A percentile compares a stretch with the other conserved stretches of the same genome.
Conservation (phyloP, 92 coral and sea anemone genomes). For the Epizoanthus rinbou region DNA sequence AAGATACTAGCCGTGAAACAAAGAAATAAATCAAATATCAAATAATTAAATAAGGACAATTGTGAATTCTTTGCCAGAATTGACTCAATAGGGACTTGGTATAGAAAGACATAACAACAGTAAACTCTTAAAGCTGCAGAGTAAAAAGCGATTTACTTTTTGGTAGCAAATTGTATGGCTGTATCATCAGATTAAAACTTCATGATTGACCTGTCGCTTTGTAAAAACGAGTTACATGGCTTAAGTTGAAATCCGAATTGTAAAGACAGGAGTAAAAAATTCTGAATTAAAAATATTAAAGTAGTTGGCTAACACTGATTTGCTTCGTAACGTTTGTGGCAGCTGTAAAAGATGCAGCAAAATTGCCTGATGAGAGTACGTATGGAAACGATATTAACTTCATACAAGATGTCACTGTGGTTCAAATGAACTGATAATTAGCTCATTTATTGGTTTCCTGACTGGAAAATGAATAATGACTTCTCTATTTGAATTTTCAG, state of each 20-base stretch:
- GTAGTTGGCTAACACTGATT: background rate
- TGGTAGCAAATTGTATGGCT: background rate
- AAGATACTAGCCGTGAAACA: background rate
- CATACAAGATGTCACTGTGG: background rate
- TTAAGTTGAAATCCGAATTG: no score
- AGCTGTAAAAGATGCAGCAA: background rate
- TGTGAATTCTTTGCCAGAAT: background rate
- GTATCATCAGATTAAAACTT: background rate
- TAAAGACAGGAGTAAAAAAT: no score
- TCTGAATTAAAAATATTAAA: no score
- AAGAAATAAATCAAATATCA: background rate
- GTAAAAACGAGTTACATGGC: no score
- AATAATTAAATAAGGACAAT: background rate
- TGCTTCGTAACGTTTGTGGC: background rate
- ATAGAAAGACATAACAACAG: background rate
- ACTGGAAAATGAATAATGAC: conserved; percentile 1
- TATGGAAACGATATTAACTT: background rate
- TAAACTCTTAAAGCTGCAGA: background rate
- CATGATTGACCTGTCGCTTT: no score
- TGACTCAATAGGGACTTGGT: background rate
- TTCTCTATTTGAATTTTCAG: background rate
- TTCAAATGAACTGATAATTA: conserved; percentile 13
- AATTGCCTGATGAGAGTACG: background rate
- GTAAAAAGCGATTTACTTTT: background rate
- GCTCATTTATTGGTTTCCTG: conserved; percentile 2